Base-by-base conservation (phyloP, 2,113 vertebrate genomes). In the Scopus umbretta region DNA sequence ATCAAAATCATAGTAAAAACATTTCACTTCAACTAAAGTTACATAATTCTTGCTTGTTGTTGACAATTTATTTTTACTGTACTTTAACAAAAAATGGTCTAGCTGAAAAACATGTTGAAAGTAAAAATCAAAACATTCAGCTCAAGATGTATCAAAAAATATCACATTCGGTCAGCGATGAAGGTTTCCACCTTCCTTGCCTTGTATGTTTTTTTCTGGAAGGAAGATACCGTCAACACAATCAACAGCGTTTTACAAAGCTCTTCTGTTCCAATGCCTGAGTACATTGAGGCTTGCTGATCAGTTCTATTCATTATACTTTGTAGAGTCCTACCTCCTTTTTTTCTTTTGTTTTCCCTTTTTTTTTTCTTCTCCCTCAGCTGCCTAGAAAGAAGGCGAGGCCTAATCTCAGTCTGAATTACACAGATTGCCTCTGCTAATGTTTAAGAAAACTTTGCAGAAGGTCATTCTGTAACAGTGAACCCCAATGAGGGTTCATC, bases 341-440 rank as follows among this genome's bases (percentile, higher is more conserved):
- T 66, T 59, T 25, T 8, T 1, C 34, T 36, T 42, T 30, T 16
- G 3, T 7, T 43, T 34, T 10, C 47, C 47, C 47, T 10, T 13
- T 5, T 5, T 10, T 50, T 58, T 25, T 22, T 0, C 2, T 22
- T 34, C 3, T 4, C 2, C 15, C 4, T 47, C 13, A n/a, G 20
- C 42, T 88, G 9, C 20, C 16, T 72, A 38, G 71, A 80, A 47
- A 86, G 38, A 9, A 79, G 7, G 47, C 16, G 25, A 84, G 5
- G 5, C 59, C 43, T 81, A 58, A 70, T 45, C 34, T 83, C 23
- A 29, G 17, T 52, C 22, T 50, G 43, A 83, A 83, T 62, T 55
- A 56, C n/a, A 47, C 45, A 65, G 14, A 58, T 58, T 23, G 5
- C 18, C 7, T 82, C 21, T 80, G 49, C 7, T 36, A 92, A n/a